A percentile compares a stretch with the other conserved stretches of the same genome.
phyloP scores from a whole-genome alignment of 2,888 invertebrate genomes.

The Mesoligia furuncula region DNA sequence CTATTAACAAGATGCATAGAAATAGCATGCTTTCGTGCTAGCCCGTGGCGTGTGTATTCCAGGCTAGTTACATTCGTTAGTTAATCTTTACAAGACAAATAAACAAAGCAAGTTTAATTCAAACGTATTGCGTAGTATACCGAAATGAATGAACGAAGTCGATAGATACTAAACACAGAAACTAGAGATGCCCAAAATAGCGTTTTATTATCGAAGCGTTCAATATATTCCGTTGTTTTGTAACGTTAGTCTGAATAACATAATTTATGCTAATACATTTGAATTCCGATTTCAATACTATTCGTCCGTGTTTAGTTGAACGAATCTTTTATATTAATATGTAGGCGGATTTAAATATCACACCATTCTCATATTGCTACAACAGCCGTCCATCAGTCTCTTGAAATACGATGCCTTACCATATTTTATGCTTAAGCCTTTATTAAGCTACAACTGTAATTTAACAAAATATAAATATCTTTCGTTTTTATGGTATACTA shows the following conservation, averaged over 20 bases:
- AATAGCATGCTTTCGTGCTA: not conserved
- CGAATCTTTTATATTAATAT: conserved; percentile 44
- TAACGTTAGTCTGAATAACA: conserved; percentile 56
- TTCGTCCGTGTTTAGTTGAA: conserved; percentile 54
- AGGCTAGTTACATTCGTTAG: not conserved
- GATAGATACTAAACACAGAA: conserved; percentile 23
- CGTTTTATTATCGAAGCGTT: conserved; percentile 54
- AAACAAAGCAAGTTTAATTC: conserved; percentile 8
- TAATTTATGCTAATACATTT: conserved; percentile 68
- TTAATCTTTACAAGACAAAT: conserved; percentile 18
- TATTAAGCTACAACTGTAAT: conserved; percentile 21
- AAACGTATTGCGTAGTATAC: not conserved
- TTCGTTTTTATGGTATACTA: conserved; percentile 21
- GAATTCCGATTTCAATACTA: conserved; percentile 61
- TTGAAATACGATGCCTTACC: conserved; percentile 47
- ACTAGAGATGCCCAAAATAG: conserved; percentile 52
- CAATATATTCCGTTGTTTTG: conserved; percentile 61
- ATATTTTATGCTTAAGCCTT: conserved; percentile 46
- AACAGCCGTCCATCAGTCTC: conserved; percentile 54
- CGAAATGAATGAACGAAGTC: conserved; percentile 31
- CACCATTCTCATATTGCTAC: conserved; percentile 69
- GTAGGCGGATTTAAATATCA: conserved; percentile 74
- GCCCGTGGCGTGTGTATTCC: not conserved
- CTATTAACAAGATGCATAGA: not conserved
- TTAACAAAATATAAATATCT: conserved; percentile 39